Base-by-base conservation (phyloP, 2,888 invertebrate genomes). In the Oxystoma pomonae region DNA sequence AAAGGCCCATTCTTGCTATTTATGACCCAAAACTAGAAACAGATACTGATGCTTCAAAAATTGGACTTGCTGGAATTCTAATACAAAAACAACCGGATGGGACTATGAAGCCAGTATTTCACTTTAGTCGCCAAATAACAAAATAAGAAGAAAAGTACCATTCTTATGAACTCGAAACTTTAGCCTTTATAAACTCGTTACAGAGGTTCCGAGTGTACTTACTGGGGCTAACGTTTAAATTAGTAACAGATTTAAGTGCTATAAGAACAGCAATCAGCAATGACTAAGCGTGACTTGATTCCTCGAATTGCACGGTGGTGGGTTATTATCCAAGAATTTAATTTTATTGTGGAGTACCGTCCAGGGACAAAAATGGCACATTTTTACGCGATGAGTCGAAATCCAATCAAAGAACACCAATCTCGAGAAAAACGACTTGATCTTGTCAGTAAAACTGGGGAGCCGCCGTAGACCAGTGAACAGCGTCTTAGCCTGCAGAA, bases 181-280 rank as follows among this genome's bases (percentile, higher is more conserved):
- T n/a, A n/a, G n/a, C n/a, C 66, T 79, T 9, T 76, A 76, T 0
- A 71, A 78, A 69, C 57, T 67, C 70, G 2, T 53, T 78, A 1
- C 62, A 71, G n/a, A 71, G 74, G 61, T 77, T 77, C 63, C 68
- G 75, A 16, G 69, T 71, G 1, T 78, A 77, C 63, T 55, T 78
- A 0, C 64, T 74, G 2, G 73, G 72, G 1, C 66, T 68, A 2
- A 51, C 55, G 2, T 77, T 78, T 60, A 71, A 64, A 12, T 67
- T 76, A 1, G 62, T 72, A 0, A 75, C 73, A 0, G 79, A 80
- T 59, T 77, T 76, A 57, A 72, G 72, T 22, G 70, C 75, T 0
- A 50, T 77, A 1, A 74, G 71, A 22, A 65, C 63, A 7, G 64
- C 72, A n/a, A 49, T 58, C 70, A 0, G 71, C 76, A 0, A 63